Conservation (phyloP, 2,797 vertebrate genomes). For the Sciurus carolinensis region DNA sequence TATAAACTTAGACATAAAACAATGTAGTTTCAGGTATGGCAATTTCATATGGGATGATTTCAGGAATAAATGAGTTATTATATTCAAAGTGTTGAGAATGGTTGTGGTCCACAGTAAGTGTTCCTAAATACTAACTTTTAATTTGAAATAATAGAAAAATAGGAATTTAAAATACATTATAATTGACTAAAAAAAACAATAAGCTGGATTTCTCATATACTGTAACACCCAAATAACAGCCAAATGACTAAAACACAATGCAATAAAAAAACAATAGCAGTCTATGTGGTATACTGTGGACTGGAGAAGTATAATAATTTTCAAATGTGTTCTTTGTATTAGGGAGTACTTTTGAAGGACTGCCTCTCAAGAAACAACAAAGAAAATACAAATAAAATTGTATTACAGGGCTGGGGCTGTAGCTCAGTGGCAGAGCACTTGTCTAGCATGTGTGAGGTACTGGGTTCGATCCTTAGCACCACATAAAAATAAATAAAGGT, state of each 20-base stretch:
- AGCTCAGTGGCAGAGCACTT: no score
- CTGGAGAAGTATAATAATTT: neutral
- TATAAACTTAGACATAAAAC: neutral
- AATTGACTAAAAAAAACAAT: neutral
- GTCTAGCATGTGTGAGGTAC: no score
- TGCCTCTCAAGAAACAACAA: neutral
- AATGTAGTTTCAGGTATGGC: neutral
- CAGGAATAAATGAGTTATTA: neutral
- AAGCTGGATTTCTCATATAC: neutral
- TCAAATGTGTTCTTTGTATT: neutral
- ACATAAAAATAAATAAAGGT: no score
- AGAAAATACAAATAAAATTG: neutral
- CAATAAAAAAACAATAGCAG: neutral
- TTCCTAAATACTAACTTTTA: neutral
- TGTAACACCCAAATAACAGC: neutral
- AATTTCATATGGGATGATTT: neutral
- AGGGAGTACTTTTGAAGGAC: neutral
- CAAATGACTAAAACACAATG: constrained; percentile 8
- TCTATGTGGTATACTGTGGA: no score
- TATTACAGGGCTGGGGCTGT: neutral
- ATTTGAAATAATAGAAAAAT: constrained; percentile 6
- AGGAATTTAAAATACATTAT: neutral
- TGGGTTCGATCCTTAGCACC: no score
- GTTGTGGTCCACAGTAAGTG: accelerated
- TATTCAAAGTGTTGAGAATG: neutral